Evolutionary conservation across 2,888 invertebrate genomes (phyloP).

Genomic region (Limulus polyphemus): DNA sequence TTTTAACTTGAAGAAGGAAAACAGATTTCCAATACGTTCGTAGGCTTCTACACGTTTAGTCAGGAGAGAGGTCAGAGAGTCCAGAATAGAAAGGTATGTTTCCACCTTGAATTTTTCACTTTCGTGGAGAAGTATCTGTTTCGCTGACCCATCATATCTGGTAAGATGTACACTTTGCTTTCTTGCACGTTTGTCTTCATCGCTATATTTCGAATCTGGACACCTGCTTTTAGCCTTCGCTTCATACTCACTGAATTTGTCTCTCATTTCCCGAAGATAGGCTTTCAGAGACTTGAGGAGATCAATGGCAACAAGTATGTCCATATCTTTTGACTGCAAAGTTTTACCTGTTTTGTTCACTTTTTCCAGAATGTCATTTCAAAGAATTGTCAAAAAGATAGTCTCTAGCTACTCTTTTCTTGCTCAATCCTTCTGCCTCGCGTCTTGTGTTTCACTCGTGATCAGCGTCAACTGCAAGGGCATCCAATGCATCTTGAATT

Average conservation of each 20-base stretch:
- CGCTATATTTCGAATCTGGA: not conserved
- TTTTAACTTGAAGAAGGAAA: not conserved
- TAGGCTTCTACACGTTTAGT: not conserved
- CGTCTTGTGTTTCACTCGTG: not conserved
- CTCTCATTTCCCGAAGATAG: not conserved
- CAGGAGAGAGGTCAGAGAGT: not conserved
- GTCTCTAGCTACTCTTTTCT: not conserved
- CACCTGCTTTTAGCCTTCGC: not conserved
- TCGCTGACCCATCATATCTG: not conserved
- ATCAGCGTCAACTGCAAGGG: not conserved
- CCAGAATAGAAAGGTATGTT: slow-evolving; percentile 1
- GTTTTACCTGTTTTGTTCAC: not conserved
- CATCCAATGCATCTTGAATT: slow-evolving; percentile 1
- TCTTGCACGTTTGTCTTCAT: not conserved
- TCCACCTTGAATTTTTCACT: not conserved
- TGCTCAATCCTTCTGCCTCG: not conserved
- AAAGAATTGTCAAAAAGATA: not conserved
- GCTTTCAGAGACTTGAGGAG: not conserved
- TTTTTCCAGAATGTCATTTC: not conserved
- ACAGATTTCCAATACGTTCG: not conserved
- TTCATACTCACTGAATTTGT: not conserved
- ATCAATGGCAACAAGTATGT: not conserved
- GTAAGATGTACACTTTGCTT: not conserved
- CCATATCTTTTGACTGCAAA: not conserved
- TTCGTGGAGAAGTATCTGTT: not conserved